These are phyloP conservation scores for Drosophila littoralis DNA, from an alignment of 1,140 invertebrate genomes.

Conservation along the genomic window DNA sequence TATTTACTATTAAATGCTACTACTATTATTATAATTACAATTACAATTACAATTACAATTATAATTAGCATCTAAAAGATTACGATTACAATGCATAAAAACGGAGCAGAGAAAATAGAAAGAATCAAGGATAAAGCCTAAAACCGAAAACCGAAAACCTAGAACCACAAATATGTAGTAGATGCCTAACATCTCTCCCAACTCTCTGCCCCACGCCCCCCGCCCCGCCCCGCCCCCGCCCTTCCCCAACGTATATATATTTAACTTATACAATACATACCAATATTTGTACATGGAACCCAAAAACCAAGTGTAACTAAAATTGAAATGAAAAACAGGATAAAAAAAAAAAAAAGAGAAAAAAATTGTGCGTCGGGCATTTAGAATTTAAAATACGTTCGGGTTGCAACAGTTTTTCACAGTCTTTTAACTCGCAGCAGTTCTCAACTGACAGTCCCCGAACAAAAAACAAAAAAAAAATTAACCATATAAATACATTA, in stretches of 20 bases:
- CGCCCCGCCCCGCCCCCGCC: too few relatives aligned
- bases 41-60: slow-evolving; percentile 50
- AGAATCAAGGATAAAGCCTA: not conserved
- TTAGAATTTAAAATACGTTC: slow-evolving; percentile 41
- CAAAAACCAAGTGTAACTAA: slow-evolving; percentile 40
- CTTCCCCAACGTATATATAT: slow-evolving; percentile 20
- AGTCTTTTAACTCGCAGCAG: slow-evolving; percentile 25
- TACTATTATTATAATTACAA: slow-evolving; percentile 51
- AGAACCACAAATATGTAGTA: slow-evolving; percentile 30
- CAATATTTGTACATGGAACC: slow-evolving; percentile 76
- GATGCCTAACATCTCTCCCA: not conserved
- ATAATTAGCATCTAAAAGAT: slow-evolving; percentile 8
- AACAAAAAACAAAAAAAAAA: slow-evolving; percentile 14
- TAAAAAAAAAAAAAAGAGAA: slow-evolving; percentile 12
- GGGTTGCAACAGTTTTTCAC: slow-evolving; percentile 24
- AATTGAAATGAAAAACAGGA: slow-evolving; percentile 14
- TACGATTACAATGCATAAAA: slow-evolving; percentile 13
- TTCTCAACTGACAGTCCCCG: slow-evolving; percentile 26
- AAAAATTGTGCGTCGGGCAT: slow-evolving; percentile 24
- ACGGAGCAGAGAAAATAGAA: not conserved
- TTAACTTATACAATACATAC: slow-evolving; percentile 66
- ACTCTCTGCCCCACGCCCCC: not conserved
- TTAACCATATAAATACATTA: slow-evolving; percentile 4
- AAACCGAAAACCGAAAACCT: too few relatives aligned
- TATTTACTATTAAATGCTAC: slow-evolving; percentile 58